Evolutionary conservation across 2,113 vertebrate genomes (phyloP).

Genomic region (Nerophis ophidion): DNA sequence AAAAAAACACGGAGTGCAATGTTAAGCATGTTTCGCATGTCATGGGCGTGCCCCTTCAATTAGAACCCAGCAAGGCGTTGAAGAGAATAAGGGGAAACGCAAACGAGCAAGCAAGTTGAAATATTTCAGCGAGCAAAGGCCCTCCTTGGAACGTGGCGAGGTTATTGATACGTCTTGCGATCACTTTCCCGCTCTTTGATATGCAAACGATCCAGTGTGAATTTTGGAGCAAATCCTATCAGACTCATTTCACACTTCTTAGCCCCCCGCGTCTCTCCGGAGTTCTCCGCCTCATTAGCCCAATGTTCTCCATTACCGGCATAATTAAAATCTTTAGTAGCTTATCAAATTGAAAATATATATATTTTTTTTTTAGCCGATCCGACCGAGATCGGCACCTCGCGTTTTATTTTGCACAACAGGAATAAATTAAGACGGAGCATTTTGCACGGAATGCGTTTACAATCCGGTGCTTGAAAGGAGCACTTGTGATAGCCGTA

Average conservation of each 20-base stretch:
- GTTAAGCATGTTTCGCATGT: slow-evolving; percentile 57
- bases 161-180: slow-evolving; percentile 99
- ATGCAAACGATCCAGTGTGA: slow-evolving; percentile 99
- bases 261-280: slow-evolving; percentile 91
- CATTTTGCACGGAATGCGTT: slow-evolving; percentile 68
- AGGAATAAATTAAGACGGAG: slow-evolving; percentile 99
- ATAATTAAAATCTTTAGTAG: slow-evolving; percentile 99
- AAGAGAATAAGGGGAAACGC: slow-evolving; percentile 38
- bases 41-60: slow-evolving; percentile 52
- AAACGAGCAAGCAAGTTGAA: slow-evolving; percentile 31
- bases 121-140: slow-evolving; percentile 59
- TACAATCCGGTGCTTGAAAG: slow-evolving; percentile 65
- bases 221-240: slow-evolving; percentile 99
- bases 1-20: slow-evolving; percentile 15
- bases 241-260: slow-evolving; percentile 99
- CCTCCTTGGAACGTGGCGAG: slow-evolving; percentile 79
- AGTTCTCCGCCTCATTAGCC: slow-evolving; percentile 99
- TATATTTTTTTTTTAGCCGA: slow-evolving; percentile 80
- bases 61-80: slow-evolving; percentile 48
- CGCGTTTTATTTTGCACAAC: slow-evolving; percentile 96
- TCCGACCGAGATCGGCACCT: slow-evolving; percentile 99
- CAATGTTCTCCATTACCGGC: slow-evolving; percentile 98
- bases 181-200: slow-evolving; percentile 99
- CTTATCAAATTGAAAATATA: slow-evolving; percentile 99
- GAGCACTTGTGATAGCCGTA: slow-evolving; percentile 69